Evolutionary conservation across 2,888 invertebrate genomes (phyloP).

Genomic region (Sarcophaga rosellei): DNA sequence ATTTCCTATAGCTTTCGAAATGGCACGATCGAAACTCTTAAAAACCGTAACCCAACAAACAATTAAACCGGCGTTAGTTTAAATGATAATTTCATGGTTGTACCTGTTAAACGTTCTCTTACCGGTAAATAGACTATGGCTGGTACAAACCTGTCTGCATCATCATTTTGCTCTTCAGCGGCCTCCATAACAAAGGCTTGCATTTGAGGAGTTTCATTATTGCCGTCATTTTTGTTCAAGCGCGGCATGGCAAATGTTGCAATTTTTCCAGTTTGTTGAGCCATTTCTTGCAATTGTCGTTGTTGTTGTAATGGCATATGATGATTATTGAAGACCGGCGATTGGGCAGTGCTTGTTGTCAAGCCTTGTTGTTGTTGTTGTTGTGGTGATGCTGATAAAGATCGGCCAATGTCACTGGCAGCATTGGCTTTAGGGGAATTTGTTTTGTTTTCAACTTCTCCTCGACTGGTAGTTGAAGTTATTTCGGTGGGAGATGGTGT

Average conservation of each 20-base stretch:
- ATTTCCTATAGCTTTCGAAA: not conserved
- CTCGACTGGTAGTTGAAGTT: conserved; percentile 75
- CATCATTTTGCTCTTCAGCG: conserved; percentile 43
- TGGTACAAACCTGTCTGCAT: conserved; percentile 87
- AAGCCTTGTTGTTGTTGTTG: conserved; percentile 36
- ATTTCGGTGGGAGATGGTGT: conserved; percentile 61
- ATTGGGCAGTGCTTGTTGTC: conserved; percentile 69
- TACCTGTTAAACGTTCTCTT: conserved; percentile 91
- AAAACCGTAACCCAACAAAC: not conserved
- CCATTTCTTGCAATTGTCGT: conserved; percentile 75
- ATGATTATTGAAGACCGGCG: conserved; percentile 65
- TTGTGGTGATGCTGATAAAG: conserved; percentile 39
- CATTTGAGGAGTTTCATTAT: conserved; percentile 85
- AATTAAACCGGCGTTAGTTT: conserved; percentile 94
- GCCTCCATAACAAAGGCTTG: conserved; percentile 95
- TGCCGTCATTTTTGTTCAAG: conserved; percentile 69
- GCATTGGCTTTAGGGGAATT: conserved; percentile 56
- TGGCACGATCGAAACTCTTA: too few relatives aligned
- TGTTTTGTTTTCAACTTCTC: conserved; percentile 31
- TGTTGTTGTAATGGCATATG: conserved; percentile 51
- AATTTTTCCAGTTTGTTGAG: conserved; percentile 81
- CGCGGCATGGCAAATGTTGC: conserved; percentile 86
- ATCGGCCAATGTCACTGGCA: not conserved
- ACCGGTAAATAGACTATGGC: conserved; percentile 97
- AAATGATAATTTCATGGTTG: conserved; percentile 92